Base-by-base conservation (phyloP, 1,140 invertebrate genomes). In the Drosophila biarmipes region DNA sequence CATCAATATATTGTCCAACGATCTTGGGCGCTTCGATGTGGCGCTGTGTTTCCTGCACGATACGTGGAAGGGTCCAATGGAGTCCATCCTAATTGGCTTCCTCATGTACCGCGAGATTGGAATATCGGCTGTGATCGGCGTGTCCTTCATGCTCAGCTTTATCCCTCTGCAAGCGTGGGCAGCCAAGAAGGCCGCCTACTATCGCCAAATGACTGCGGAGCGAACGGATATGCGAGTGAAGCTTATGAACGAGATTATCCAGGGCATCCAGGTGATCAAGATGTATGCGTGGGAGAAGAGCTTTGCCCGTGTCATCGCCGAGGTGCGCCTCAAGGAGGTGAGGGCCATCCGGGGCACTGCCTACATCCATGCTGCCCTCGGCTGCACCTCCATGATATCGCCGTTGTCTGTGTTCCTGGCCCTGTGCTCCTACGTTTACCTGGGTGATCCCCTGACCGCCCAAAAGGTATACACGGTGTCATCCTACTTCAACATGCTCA, bases 201-300 rank as follows among this genome's bases (percentile, higher is more conserved):
- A 93, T 12, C 92, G 94, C 2, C 80, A 91, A 5, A 92, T 93
- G 74, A 94, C 93, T 0, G 93, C 94, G 1, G 80, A 94, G 19
- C 89, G 93, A 12, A 98, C 97, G 0, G 97, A 98, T 92, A 94
- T 97, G 77, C 92, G 97, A n/a, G 95, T 98, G 0, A 93, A 96
- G 45, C 85, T 97, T 7, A 97, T 97, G 93, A 97, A 96, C 86
- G 97, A 98, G 89, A 95, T 98, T 12, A 95, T 98, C 15, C 94
- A 94, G 42, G 95, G 95, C n/a, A 96, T 96, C 24, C 95, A 96
- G 68, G 95, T 95, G 2, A 97, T 96, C 27, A 99, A 98, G 93
- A 98, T 98, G 97, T 97, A 97, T 85, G 95, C 96, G 0, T 98
- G 97, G 97, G 97, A 98, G 91, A 94, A 95, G 58, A 96, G 96